These are phyloP conservation scores for Betta splendens DNA, from an alignment of 2,797 vertebrate genomes.

Conservation along the genomic window DNA sequence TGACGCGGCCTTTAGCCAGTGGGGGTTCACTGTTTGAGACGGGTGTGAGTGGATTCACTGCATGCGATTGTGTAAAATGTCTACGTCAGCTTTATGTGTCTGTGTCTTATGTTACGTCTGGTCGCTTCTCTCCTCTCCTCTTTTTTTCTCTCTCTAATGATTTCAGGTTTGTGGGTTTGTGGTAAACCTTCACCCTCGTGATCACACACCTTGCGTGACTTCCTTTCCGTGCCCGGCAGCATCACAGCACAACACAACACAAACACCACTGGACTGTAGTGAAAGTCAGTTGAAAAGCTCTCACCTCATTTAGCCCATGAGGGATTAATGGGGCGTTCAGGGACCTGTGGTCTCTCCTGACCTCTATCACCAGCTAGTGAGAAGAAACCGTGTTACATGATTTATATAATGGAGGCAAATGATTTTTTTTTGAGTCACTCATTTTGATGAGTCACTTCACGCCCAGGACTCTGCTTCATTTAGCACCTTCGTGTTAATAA, in stretches of 20 bases:
- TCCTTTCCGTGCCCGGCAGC: not conserved
- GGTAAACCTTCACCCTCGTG: conserved; percentile 10
- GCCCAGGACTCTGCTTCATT: conserved; percentile 5
- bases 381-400: conserved; percentile 19
- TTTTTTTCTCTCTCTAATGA: no score
- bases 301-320: not conserved
- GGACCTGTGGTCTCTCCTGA: conserved; percentile 6
- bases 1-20: conserved; percentile 11
- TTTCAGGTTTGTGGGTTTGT: no score
- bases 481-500: conserved; percentile 2
- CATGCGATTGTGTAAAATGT: conserved; percentile 7
- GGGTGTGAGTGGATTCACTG: not conserved
- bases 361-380: conserved; percentile 2
- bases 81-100: conserved; percentile 26
- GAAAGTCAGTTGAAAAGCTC: not conserved
- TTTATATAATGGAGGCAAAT: conserved; percentile 12
- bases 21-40: conserved; percentile 1
- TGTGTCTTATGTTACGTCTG: conserved; percentile 20
- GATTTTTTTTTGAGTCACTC: conserved; percentile 20
- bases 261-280: not conserved
- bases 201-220: not conserved
- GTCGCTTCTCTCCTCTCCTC: not conserved
- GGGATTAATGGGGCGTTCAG: not conserved
- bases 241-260: conserved; percentile 2
- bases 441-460: conserved; percentile 20